phyloP scores from a whole-genome alignment of 2,797 vertebrate species.

The Otolemur crassicaudatus region DNA sequence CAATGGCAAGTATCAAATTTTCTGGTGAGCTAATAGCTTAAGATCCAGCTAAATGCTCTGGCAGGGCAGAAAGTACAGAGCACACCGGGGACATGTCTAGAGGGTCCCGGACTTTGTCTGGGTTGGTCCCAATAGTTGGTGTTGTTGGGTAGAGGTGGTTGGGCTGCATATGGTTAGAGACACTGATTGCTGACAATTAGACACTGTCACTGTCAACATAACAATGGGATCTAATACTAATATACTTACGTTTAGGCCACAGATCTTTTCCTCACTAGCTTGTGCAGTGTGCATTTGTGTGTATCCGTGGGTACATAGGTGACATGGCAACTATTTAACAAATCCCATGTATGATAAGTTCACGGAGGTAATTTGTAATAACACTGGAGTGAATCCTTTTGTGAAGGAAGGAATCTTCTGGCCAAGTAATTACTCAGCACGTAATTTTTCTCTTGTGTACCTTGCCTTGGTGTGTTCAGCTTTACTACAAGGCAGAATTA shows the following conservation, averaged over 20 bases:
- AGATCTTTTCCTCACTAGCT: background rate
- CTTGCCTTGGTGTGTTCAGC: rapidly evolving
- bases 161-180: background rate
- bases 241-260: background rate
- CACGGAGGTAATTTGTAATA: background rate
- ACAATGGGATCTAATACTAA: no score
- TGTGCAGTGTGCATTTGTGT: rapidly evolving
- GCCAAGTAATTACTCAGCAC: rapidly evolving
- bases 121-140: rapidly evolving
- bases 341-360: background rate
- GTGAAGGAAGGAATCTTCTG: background rate
- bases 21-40: background rate
- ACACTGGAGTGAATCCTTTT: background rate
- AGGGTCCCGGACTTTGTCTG: background rate
- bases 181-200: background rate
- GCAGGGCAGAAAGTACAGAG: background rate
- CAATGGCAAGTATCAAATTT: background rate
- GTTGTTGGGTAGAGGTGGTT: rapidly evolving
- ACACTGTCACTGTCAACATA: background rate
- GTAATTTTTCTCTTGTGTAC: rapidly evolving
- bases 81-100: background rate
- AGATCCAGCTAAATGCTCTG: background rate
- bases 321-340: background rate
- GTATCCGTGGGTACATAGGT: rapidly evolving
- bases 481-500: background rate